Evolutionary conservation across 2,797 vertebrate species (phyloP).

Genomic region (Esox lucius): DNA sequence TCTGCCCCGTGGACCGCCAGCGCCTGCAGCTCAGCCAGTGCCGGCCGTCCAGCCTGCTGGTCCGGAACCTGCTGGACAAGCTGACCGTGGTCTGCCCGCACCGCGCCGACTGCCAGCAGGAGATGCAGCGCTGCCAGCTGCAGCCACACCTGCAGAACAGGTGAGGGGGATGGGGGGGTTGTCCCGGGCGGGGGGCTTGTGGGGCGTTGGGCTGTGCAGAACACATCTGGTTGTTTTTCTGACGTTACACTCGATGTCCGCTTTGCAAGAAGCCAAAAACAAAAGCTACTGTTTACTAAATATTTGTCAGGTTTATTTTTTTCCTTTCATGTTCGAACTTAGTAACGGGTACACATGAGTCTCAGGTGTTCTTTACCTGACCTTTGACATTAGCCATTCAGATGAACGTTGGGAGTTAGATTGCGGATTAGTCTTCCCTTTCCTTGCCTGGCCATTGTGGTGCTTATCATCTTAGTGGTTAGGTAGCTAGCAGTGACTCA

Average conservation of each 20-base stretch:
- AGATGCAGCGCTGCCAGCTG: slow-evolving; percentile 89
- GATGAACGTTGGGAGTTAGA: no score
- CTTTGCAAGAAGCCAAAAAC: neutral
- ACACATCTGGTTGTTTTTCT: neutral
- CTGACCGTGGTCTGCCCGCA: slow-evolving; percentile 84
- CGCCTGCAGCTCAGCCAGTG: slow-evolving; percentile 85
- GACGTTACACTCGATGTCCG: neutral
- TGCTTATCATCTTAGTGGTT: slow-evolving; percentile 39
- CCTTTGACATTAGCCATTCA: no score
- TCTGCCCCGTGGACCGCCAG: slow-evolving; percentile 90
- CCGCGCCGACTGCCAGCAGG: slow-evolving; percentile 77
- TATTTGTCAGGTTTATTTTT: neutral
- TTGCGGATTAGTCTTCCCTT: slow-evolving; percentile 15
- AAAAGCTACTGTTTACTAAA: neutral
- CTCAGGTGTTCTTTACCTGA: no score
- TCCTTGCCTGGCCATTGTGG: slow-evolving; percentile 39
- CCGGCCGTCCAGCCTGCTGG: slow-evolving; percentile 87
- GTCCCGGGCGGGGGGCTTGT: neutral
- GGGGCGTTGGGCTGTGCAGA: neutral
- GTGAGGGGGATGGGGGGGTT: slow-evolving; percentile 61
- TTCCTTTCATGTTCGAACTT: neutral
- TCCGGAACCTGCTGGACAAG: slow-evolving; percentile 91
- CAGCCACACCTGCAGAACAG: slow-evolving; percentile 92
- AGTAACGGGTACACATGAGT: neutral
- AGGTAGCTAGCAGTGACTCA: slow-evolving; percentile 41